phyloP scores from a whole-genome alignment of 1,140 invertebrate species.

The Triops cancriformis region DNA sequence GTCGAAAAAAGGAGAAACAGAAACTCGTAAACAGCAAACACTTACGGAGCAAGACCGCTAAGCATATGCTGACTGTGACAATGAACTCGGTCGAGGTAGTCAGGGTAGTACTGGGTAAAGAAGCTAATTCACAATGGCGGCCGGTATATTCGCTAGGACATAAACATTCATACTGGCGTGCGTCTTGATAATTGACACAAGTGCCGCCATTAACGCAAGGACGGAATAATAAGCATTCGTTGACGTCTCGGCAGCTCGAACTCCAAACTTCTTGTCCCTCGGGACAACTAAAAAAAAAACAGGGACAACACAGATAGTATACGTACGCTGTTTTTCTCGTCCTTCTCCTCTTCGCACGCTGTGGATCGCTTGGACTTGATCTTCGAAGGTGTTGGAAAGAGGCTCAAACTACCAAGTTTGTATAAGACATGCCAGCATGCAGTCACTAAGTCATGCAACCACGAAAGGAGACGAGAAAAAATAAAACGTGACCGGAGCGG shows the following conservation, averaged over 20 bases:
- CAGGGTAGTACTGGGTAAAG: constrained; percentile 62
- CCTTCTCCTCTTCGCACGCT: too few species aligned
- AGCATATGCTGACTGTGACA: constrained; percentile 66
- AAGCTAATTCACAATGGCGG: constrained; percentile 64
- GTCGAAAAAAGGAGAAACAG: constrained; percentile 29
- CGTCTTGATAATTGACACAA: constrained; percentile 58
- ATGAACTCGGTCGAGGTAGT: constrained; percentile 72
- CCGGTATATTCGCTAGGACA: constrained; percentile 67
- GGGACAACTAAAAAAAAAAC: constrained; percentile 52
- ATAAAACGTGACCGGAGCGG: background rate
- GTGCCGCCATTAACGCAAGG: constrained; percentile 65
- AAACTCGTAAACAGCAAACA: constrained; percentile 35
- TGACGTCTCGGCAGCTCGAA: constrained; percentile 58
- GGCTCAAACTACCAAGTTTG: background rate
- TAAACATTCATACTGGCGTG: constrained; percentile 60
- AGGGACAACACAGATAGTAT: background rate
- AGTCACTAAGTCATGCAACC: background rate
- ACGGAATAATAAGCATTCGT: constrained; percentile 53
- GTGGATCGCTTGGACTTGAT: background rate
- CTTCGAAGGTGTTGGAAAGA: background rate
- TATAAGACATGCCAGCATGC: background rate
- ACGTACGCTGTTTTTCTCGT: background rate
- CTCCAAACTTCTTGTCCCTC: constrained; percentile 54
- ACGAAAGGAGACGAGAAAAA: background rate
- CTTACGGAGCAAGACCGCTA: constrained; percentile 67